A percentile compares a stretch with the other conserved stretches of the same genome.
Conservation (phyloP, 2,888 invertebrate genomes). For the Acrocyrtus sp. region DNA sequence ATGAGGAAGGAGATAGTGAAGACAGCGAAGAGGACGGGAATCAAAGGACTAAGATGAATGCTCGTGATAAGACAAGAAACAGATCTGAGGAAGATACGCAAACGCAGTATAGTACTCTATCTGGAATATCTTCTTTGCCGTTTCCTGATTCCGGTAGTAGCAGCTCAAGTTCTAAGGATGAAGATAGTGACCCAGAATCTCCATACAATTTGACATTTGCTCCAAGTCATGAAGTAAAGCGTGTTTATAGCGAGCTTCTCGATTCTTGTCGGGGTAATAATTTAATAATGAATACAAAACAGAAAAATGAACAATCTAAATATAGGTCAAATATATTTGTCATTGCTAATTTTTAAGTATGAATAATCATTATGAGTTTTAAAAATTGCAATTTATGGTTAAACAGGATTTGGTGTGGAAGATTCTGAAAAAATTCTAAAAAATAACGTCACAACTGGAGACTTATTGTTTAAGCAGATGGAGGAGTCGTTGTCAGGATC, state of each 20-base stretch:
- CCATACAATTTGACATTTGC: slow-evolving; percentile 4
- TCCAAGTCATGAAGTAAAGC: slow-evolving; percentile 7
- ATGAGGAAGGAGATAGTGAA: too few relatives aligned
- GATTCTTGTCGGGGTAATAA: slow-evolving; percentile 23
- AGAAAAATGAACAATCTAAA: neutral
- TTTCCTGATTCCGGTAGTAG: too few relatives aligned
- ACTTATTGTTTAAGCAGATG: neutral
- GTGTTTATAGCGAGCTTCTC: slow-evolving; percentile 15
- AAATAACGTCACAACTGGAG: neutral
- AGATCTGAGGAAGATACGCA: too few relatives aligned
- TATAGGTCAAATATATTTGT: neutral
- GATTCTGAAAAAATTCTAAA: slow-evolving; percentile 13
- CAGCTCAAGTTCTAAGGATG: too few relatives aligned
- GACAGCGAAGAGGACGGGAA: neutral
- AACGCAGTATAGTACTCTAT: neutral
- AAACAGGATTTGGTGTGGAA: neutral
- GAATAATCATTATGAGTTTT: neutral
- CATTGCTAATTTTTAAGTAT: neutral
- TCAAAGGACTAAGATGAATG: neutral
- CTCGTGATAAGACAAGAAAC: too few relatives aligned
- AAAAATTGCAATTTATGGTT: neutral
- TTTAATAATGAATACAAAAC: too few relatives aligned
- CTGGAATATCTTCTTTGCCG: too few relatives aligned
- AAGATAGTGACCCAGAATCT: too few relatives aligned
- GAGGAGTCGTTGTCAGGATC: neutral